These are phyloP conservation scores for Onychomys torridus DNA, from an alignment of 2,797 vertebrate species.

Conservation along the genomic window DNA sequence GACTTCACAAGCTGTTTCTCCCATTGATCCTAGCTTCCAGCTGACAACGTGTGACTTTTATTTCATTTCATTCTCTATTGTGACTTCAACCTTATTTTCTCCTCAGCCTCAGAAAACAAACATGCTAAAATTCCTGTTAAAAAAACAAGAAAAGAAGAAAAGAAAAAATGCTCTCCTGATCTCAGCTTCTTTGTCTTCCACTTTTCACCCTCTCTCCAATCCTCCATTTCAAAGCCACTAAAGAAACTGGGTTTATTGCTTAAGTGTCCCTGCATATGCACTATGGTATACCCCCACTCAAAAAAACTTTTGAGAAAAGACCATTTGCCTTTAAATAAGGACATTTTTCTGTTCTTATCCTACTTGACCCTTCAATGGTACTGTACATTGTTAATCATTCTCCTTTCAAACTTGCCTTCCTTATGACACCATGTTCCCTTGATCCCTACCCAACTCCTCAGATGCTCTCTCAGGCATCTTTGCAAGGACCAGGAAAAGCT, in stretches of 20 bases:
- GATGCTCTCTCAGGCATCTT: background rate
- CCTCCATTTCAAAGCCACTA: background rate
- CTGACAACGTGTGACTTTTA: background rate
- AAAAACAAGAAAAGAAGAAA: constrained; percentile 2
- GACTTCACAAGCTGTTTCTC: background rate
- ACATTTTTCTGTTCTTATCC: constrained; percentile 22
- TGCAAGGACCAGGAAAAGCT: background rate
- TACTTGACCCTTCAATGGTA: background rate
- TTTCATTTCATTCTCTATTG: constrained; percentile 11
- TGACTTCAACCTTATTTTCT: constrained; percentile 1
- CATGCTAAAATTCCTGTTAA: background rate
- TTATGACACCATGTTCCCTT: background rate
- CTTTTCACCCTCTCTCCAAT: background rate
- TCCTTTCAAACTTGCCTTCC: background rate
- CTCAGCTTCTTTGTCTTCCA: background rate
- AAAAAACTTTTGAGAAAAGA: constrained; percentile 42
- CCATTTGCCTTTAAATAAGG: constrained; percentile 47
- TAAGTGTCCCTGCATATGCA: background rate
- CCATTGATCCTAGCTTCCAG: background rate
- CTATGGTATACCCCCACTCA: background rate
- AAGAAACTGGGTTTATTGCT: background rate
- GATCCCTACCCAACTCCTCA: background rate
- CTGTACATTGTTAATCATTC: background rate
- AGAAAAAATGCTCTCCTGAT: background rate
- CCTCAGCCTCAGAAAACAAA: constrained; percentile 8